These are phyloP conservation scores for Polypedilum vanderplanki DNA, from an alignment of 1,140 invertebrate species.

Conservation along the genomic window DNA sequence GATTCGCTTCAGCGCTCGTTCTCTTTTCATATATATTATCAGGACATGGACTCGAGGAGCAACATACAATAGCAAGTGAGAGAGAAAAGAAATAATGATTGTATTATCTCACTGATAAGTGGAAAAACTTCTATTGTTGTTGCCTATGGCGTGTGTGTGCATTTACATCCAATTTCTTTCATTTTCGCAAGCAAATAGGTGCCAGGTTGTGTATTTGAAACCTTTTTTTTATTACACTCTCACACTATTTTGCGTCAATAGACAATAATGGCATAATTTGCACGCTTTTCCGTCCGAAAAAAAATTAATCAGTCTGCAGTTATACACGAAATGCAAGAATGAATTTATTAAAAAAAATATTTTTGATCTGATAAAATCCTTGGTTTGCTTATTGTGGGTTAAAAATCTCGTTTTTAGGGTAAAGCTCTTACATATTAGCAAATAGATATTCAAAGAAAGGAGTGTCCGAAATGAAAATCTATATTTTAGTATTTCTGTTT, in stretches of 20 bases:
- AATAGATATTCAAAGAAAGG: too few relatives aligned
- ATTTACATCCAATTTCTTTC: not conserved
- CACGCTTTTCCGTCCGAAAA: conserved; percentile 3
- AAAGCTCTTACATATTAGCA: too few relatives aligned
- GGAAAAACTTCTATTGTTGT: conserved; percentile 8
- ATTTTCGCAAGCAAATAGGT: conserved; percentile 6
- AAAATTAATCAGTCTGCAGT: not conserved
- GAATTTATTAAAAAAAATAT: not conserved
- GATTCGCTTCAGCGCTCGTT: not conserved
- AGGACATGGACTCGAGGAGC: not conserved
- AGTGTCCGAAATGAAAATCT: too few relatives aligned
- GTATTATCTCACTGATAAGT: conserved; percentile 23
- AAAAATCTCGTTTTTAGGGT: too few relatives aligned
- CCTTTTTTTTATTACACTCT: conserved; percentile 2
- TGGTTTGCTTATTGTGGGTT: too few relatives aligned
- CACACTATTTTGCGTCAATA: conserved; percentile 12
- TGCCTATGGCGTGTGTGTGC: not conserved
- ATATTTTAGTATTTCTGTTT: too few relatives aligned
- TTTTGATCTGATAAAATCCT: too few relatives aligned
- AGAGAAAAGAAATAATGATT: conserved; percentile 24
- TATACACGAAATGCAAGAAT: not conserved
- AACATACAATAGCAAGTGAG: not conserved
- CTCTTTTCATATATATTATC: not conserved
- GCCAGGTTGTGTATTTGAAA: conserved; percentile 24
- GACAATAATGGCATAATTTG: not conserved